phyloP scores from a whole-genome alignment of 2,797 vertebrate genomes.

The Erethizon dorsatum region DNA sequence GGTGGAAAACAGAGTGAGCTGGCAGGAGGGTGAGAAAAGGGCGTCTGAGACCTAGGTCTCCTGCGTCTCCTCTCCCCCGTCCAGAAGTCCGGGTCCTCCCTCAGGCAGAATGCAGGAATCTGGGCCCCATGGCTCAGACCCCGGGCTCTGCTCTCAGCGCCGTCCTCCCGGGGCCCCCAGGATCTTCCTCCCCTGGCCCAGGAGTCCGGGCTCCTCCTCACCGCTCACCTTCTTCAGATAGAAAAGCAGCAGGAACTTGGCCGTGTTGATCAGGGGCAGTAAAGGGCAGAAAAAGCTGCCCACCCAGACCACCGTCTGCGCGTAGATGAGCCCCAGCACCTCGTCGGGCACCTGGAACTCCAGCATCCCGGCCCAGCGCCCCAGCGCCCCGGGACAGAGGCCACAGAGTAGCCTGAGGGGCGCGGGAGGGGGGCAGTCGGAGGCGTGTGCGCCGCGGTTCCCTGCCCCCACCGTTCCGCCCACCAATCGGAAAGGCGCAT shows the following conservation, averaged over 20 bases:
- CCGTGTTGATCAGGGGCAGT: slow-evolving; percentile 93
- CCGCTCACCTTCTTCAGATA: slow-evolving; percentile 93
- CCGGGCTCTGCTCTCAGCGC: background rate
- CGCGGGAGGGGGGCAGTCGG: background rate
- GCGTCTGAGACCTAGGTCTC: background rate
- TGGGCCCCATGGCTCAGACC: background rate
- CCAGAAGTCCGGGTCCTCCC: background rate
- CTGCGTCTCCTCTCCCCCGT: too few relatives aligned
- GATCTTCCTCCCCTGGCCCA: background rate
- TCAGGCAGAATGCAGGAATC: background rate
- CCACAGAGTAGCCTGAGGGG: slow-evolving; percentile 92
- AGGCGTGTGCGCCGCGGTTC: rapidly evolving
- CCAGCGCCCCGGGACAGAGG: slow-evolving; percentile 90
- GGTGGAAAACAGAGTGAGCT: slow-evolving; percentile 93
- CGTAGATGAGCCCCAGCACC: slow-evolving; percentile 93
- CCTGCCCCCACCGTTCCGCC: background rate
- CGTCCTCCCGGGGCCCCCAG: background rate
- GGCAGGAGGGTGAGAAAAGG: background rate
- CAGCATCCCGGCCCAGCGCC: slow-evolving; percentile 91
- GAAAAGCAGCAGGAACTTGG: slow-evolving; percentile 94
- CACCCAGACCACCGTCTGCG: slow-evolving; percentile 95
- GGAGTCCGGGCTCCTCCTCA: background rate
- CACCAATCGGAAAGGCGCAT: background rate
- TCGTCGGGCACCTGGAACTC: slow-evolving; percentile 93
- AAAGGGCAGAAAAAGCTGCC: slow-evolving; percentile 95